Evolutionary conservation across 2,888 invertebrate species (phyloP).

Genomic region (Eupithecia exiguata): DNA sequence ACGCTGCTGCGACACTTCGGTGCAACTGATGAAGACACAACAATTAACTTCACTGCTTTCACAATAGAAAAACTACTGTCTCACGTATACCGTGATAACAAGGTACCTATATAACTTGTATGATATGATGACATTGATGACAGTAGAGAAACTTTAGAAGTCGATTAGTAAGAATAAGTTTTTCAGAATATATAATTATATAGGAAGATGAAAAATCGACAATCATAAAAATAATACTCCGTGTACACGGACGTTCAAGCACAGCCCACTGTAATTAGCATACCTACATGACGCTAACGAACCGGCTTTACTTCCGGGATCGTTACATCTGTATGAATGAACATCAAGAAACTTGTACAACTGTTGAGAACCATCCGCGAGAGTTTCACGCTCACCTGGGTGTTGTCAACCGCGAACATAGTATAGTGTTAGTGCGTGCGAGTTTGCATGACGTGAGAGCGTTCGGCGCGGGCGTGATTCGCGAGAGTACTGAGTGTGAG

Average conservation of each 20-base stretch:
- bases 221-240: conserved; percentile 46
- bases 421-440: conserved; percentile 68
- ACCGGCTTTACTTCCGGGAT: conserved; percentile 82
- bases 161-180: conserved; percentile 2
- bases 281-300: conserved; percentile 77
- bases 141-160: conserved; percentile 14
- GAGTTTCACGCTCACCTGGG: conserved; percentile 78
- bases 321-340: conserved; percentile 76
- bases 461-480: conserved; percentile 67
- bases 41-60: conserved; percentile 67
- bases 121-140: conserved; percentile 32
- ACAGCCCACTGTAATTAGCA: conserved; percentile 75
- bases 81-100: conserved; percentile 45
- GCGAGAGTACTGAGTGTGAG: conserved; percentile 70
- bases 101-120: conserved; percentile 31
- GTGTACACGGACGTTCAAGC: conserved; percentile 60
- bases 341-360: conserved; percentile 64
- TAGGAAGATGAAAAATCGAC: conserved; percentile 26
- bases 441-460: conserved; percentile 63
- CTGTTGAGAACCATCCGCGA: conserved; percentile 56
- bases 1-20: conserved; percentile 64
- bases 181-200: conserved; percentile 16
- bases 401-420: conserved; percentile 81
- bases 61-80: conserved; percentile 56
- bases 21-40: conserved; percentile 64